These are phyloP conservation scores for Papilio xuthus DNA, from an alignment of 1,140 invertebrate species.

Conservation along the genomic window DNA sequence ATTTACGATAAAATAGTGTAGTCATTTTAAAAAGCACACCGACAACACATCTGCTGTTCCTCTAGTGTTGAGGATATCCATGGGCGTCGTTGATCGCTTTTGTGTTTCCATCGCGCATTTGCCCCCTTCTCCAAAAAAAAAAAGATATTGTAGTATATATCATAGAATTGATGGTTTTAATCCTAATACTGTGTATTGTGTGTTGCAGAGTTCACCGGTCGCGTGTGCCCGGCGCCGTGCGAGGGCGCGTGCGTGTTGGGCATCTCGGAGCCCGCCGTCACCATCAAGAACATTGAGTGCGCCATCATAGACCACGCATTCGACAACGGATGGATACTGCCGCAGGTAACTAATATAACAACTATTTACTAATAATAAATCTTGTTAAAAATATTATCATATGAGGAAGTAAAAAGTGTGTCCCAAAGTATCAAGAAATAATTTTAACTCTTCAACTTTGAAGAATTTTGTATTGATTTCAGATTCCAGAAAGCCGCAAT, in stretches of 20 bases:
- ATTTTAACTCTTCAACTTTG: not conserved
- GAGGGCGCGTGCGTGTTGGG: slow-evolving; percentile 99
- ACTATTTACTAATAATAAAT: too few species aligned
- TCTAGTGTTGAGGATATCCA: too few species aligned
- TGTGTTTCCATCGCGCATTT: too few species aligned
- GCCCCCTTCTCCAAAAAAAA: too few species aligned
- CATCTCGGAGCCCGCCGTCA: slow-evolving; percentile 97
- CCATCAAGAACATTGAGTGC: slow-evolving; percentile 99
- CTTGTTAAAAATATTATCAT: too few species aligned
- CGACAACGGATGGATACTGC: slow-evolving; percentile 96
- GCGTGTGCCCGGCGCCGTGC: slow-evolving; percentile 99
- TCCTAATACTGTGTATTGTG: not conserved
- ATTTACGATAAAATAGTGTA: too few species aligned
- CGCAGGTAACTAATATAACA: slow-evolving; percentile 78
- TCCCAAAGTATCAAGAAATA: not conserved
- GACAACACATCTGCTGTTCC: too few species aligned
- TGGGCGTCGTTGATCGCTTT: too few species aligned
- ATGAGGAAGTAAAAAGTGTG: not conserved
- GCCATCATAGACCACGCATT: slow-evolving; percentile 99
- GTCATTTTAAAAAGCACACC: too few species aligned
- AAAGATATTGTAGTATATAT: too few species aligned
- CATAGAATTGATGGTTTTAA: too few species aligned
- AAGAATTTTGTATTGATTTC: slow-evolving; percentile 38
- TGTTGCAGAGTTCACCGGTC: slow-evolving; percentile 95
- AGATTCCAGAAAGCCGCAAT: slow-evolving; percentile 87